Conservation (phyloP, 1,140 invertebrate genomes). For the Eueides isabella region DNA sequence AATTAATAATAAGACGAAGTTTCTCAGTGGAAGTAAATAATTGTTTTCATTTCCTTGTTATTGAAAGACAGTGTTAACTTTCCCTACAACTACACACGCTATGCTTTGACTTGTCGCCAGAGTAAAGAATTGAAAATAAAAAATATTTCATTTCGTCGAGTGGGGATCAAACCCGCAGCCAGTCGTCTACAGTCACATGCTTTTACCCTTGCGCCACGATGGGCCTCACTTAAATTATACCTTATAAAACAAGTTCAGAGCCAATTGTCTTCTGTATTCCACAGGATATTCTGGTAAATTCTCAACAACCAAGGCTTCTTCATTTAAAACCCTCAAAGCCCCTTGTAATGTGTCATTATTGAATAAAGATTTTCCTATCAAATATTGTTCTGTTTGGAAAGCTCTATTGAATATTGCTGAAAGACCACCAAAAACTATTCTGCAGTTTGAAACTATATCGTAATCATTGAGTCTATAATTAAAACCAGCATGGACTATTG, state of each 20-base stretch:
- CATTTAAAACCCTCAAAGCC: constrained; percentile 81
- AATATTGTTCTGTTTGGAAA: constrained; percentile 64
- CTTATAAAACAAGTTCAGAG: constrained; percentile 85
- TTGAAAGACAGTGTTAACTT: too few relatives aligned
- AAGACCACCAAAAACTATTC: constrained; percentile 86
- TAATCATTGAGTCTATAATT: constrained; percentile 46
- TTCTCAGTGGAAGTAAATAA: too few relatives aligned
- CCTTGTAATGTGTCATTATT: constrained; percentile 70
- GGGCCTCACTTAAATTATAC: constrained; percentile 43
- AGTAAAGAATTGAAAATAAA: too few relatives aligned
- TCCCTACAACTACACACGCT: too few relatives aligned
- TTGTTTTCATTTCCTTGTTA: too few relatives aligned
- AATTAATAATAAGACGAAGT: too few relatives aligned
- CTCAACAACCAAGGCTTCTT: constrained; percentile 83
- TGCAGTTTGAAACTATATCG: constrained; percentile 39
- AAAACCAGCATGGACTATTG: constrained; percentile 58
- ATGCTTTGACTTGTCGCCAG: too few relatives aligned
- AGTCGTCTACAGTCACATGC: too few relatives aligned
- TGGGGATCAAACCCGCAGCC: too few relatives aligned
- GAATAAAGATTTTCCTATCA: constrained; percentile 82
- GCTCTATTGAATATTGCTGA: constrained; percentile 86
- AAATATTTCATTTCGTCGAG: too few relatives aligned
- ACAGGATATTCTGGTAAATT: constrained; percentile 82
- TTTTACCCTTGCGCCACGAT: too few relatives aligned
- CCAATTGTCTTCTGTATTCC: constrained; percentile 83